Base-by-base conservation (phyloP, 2,888 invertebrate species). In the Loripinus fragilis region DNA sequence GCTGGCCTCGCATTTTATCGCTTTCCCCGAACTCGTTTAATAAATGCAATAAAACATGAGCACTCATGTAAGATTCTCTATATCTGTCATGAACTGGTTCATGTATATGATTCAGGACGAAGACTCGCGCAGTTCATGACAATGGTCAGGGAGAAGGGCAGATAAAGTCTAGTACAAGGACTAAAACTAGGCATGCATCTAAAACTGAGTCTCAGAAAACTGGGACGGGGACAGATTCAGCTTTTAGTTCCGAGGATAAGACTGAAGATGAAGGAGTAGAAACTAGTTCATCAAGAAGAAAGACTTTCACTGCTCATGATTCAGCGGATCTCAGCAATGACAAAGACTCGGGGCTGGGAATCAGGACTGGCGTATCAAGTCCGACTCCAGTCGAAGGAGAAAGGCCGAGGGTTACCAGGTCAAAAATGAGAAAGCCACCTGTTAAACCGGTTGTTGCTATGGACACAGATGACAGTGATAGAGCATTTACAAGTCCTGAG, bases 401-500 rank as follows among this genome's bases (percentile, higher is more conserved):
- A 0, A 52, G 35, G 35, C 70, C 70, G 2, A 52, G 80, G 23
- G 67, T 55, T 28, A 83, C 81, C 1, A 64, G 83, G 38, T 76
- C 80, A 2, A 86, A 84, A 77, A 77, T 79, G 70, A 60, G 79
- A 42, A 80, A 81, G 52, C 80, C 82, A 0, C 38, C 25, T 42
- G 55, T 42, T n/a, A 28, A 20, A 15, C 23, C 52, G n/a, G 55
- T 42, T 71, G 38, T 17, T 42, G 42, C 38, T 33, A 48, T 60
- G 42, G 64, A 52, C 28, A 74, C 64, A n/a, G 42, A 48, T 8
- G 42, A 71, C 33, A 50, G 42, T 5, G 78, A 84, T 20, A 73
- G 66, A 17, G 55, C 52, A 2, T 81, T 84, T 64, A 71, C 64
- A 25, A 77, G 81, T 20, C 85, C 85, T 10, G 66, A 55, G 10